Percentiles rank a stretch among this genome's conserved stretches.
Conservation (phyloP, 2,113 vertebrate genomes). For the Arenaria interpres region DNA sequence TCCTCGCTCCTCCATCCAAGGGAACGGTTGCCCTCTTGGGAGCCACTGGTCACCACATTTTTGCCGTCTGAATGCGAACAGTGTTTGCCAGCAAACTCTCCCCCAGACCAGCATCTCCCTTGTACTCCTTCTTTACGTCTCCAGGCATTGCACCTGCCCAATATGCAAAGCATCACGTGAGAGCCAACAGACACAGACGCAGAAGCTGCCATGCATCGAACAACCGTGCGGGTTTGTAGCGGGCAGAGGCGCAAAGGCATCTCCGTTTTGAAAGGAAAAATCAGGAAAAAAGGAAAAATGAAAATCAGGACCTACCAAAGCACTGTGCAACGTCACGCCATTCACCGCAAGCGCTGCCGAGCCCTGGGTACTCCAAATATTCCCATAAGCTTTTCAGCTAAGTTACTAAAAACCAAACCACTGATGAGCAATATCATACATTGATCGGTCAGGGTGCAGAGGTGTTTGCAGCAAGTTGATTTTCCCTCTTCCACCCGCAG, state of each 20-base stretch:
- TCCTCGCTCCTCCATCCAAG: not conserved
- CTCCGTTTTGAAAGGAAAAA: not conserved
- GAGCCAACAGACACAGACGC: not conserved
- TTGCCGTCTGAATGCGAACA: not conserved
- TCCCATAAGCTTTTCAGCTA: not conserved
- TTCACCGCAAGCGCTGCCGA: not conserved
- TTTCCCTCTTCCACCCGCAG: not conserved
- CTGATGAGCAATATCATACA: not conserved
- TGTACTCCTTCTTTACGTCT: not conserved
- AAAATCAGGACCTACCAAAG: not conserved
- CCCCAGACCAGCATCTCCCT: not conserved
- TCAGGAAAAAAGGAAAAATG: too few relatives aligned
- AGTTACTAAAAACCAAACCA: not conserved
- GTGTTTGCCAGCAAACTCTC: not conserved
- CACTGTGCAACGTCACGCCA: not conserved
- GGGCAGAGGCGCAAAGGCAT: not conserved
- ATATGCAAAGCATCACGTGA: not conserved
- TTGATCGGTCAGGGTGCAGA: not conserved
- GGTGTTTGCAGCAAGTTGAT: not conserved
- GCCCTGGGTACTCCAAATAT: too few relatives aligned
- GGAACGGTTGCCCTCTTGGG: accelerated
- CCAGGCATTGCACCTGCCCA: not conserved
- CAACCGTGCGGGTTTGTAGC: too few relatives aligned
- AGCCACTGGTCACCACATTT: not conserved
- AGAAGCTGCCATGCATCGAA: not conserved